phyloP scores from a whole-genome alignment of 2,888 invertebrate species.

The Cryptocephalus moraei region DNA sequence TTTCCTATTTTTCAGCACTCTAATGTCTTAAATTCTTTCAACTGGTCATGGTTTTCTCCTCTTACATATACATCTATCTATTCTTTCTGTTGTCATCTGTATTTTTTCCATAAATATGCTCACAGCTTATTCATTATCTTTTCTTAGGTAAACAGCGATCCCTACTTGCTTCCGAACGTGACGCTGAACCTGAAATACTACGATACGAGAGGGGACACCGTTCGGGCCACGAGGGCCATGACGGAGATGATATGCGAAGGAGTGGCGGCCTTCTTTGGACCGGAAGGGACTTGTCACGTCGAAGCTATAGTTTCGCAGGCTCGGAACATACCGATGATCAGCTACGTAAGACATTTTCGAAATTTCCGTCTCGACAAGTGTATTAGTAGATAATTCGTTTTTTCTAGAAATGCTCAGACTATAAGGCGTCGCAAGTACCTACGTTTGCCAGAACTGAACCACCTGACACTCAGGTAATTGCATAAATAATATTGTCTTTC shows the following conservation, averaged over 20 bases:
- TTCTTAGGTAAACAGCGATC: slow-evolving; percentile 59
- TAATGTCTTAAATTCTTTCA: too few relatives aligned
- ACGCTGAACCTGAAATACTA: slow-evolving; percentile 64
- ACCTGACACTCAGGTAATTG: slow-evolving; percentile 74
- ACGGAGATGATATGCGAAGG: slow-evolving; percentile 87
- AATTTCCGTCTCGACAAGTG: background rate
- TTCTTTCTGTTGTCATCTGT: too few relatives aligned
- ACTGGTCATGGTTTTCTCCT: too few relatives aligned
- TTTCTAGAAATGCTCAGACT: slow-evolving; percentile 89
- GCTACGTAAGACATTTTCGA: slow-evolving; percentile 67
- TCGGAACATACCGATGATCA: slow-evolving; percentile 92
- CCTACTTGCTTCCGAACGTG: slow-evolving; percentile 62
- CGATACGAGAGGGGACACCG: slow-evolving; percentile 79
- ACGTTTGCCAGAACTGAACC: slow-evolving; percentile 93
- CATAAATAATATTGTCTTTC: background rate
- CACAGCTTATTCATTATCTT: background rate
- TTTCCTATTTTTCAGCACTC: too few relatives aligned
- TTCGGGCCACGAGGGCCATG: slow-evolving; percentile 70
- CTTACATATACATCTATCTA: too few relatives aligned
- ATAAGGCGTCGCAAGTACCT: slow-evolving; percentile 74
- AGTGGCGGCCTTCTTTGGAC: slow-evolving; percentile 89
- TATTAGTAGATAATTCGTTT: slow-evolving; percentile 4
- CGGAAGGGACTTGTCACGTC: slow-evolving; percentile 88
- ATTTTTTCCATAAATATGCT: too few relatives aligned
- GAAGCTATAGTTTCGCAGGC: slow-evolving; percentile 91